Evolutionary conservation across 1,140 invertebrate genomes (phyloP).

Genomic region (Macrobrachium rosenbergii): DNA sequence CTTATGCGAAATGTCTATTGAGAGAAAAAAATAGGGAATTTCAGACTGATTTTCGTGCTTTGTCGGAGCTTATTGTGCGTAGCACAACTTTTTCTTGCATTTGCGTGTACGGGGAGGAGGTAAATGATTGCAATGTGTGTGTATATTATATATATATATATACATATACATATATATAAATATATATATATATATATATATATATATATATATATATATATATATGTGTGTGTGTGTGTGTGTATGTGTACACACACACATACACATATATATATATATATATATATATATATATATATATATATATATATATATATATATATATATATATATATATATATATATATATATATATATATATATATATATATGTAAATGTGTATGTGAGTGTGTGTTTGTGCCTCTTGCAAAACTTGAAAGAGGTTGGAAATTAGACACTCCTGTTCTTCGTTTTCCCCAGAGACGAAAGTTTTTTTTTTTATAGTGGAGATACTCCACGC

Average conservation of each 20-base stretch:
- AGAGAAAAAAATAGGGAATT: too few relatives aligned
- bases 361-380: slow-evolving; percentile 5
- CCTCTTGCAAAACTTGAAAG: too few relatives aligned
- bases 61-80: too few relatives aligned
- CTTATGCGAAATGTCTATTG: too few relatives aligned
- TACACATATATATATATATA: not conserved
- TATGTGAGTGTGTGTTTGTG: not conserved
- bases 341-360: slow-evolving; percentile 3
- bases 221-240: not conserved
- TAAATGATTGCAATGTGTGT: not conserved
- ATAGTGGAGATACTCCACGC: too few relatives aligned
- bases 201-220: not conserved
- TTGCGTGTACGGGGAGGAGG: too few relatives aligned
- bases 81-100: too few relatives aligned
- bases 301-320: slow-evolving; percentile 1
- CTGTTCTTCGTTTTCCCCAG: too few relatives aligned
- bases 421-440: too few relatives aligned
- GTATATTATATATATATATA: slow-evolving; percentile 11
- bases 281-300: not conserved
- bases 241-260: not conserved
- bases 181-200: slow-evolving; percentile 27
- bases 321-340: slow-evolving; percentile 1
- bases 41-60: too few relatives aligned
- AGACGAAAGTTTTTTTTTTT: too few relatives aligned
- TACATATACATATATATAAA: slow-evolving; percentile 8